These are phyloP conservation scores for Heptranchias perlo DNA, from an alignment of 2,113 vertebrate genomes.

Conservation along the genomic window DNA sequence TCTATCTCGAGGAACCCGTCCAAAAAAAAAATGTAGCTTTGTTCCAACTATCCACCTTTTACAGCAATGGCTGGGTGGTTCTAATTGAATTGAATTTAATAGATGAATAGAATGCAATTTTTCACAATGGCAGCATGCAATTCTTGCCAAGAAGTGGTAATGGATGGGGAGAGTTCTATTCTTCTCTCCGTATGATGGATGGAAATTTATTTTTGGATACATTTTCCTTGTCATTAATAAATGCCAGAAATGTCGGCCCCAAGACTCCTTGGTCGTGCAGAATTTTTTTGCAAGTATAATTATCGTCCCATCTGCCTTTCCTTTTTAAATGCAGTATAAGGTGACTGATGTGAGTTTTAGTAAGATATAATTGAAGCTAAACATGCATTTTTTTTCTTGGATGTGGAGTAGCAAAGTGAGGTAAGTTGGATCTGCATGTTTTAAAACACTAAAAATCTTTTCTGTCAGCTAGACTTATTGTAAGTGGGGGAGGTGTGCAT, in stretches of 20 bases:
- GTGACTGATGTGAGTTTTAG: not conserved
- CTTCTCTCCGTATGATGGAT: not conserved
- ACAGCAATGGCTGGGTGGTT: not conserved
- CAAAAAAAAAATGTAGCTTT: not conserved
- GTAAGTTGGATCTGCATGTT: not conserved
- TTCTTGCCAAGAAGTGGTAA: conserved; percentile 9
- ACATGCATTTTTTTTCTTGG: not conserved
- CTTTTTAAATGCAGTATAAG: not conserved
- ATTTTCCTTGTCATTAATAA: not conserved
- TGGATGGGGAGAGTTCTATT: not conserved
- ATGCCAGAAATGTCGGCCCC: not conserved
- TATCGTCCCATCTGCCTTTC: not conserved
- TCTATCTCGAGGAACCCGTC: not conserved
- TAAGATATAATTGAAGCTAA: not conserved
- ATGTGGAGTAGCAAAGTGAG: not conserved
- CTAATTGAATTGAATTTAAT: conserved; percentile 13
- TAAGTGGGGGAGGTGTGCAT: not conserved
- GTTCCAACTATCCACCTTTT: not conserved
- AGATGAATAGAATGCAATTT: conserved; percentile 9
- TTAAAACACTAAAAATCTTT: not conserved
- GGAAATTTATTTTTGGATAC: not conserved
- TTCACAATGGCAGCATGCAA: not conserved
- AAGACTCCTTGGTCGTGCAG: not conserved
- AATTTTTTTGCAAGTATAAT: not conserved
- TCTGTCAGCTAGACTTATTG: not conserved